Evolutionary conservation across 2,888 invertebrate species (phyloP).

Genomic region (Chydorus sphaericus): DNA sequence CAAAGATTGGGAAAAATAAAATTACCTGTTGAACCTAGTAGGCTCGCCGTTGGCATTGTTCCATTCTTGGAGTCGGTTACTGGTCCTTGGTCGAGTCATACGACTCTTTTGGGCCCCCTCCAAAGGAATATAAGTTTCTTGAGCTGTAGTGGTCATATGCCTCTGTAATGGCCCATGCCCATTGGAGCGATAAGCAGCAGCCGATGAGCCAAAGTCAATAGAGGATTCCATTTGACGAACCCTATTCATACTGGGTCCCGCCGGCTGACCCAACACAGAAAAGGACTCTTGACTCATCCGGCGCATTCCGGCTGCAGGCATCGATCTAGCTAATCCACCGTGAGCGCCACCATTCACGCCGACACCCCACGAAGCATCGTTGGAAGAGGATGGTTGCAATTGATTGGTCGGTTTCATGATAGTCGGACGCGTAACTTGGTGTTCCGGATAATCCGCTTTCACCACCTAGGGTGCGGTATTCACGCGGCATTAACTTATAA

Average conservation of each 20-base stretch:
- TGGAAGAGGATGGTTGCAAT: background rate
- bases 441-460: background rate
- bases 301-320: background rate
- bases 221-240: slow-evolving; percentile 3
- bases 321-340: too few species aligned
- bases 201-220: slow-evolving; percentile 1
- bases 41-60: too few species aligned
- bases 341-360: too few species aligned
- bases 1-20: too few species aligned
- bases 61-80: background rate
- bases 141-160: background rate
- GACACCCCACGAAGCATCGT: background rate
- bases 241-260: background rate
- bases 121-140: background rate
- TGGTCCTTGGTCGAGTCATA: background rate
- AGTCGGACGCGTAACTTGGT: background rate
- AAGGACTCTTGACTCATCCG: background rate
- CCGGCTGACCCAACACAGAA: too few species aligned
- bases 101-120: background rate
- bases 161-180: too few species aligned
- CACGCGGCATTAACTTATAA: too few species aligned
- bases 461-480: too few species aligned
- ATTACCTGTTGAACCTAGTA: too few species aligned
- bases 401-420: background rate
- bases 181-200: too few species aligned